Evolutionary conservation across 2,888 invertebrate genomes (phyloP), one percentile per base, ranked within the genome.

Genomic region (Dolichopus griseipennis): DNA sequence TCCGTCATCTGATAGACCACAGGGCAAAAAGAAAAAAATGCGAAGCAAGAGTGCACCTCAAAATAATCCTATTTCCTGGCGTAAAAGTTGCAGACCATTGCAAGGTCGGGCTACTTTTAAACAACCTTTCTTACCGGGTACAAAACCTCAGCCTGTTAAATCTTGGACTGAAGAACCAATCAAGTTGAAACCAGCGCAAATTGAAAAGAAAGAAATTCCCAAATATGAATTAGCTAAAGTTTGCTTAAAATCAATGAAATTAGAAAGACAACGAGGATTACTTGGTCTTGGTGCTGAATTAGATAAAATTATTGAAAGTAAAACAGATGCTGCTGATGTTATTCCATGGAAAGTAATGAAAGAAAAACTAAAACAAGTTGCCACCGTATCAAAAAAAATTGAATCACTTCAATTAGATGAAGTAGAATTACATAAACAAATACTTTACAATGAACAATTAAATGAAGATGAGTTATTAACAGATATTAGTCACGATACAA

Each of bases 141-240:
- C 75, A 62, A 80, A 81, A 67, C 77, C 78, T 2, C 78, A 78
- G 66, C 79, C 80, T 64, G 76, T 81, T 65, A 82, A 84, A 74
- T 84, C 86, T 12, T 87, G 87, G 87, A 90, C 86, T 4, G 85
- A 90, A 74, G 87, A 90, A 79, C 84, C 85, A 72, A 83, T 87
- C 20, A 81, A 78, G 62, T 76, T 88, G 34, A 88, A 86, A 73
- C 87, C 87, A 2, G 83, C 88, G 0, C 87, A 86, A 73, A 81
- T 82, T 65, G 82, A 82, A 68, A 81, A 80, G 73, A 80, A 79
- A 71, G 84, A 85, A 66, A 83, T 86, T 72, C 84, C 85, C 72
- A 81, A 82, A 71, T 76, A 82, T 67, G 83, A 85, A 72, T 75
- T 83, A 52, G 84, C 85, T 70, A 79, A 81, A 64, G 82, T 84